Conservation (phyloP, 2,113 vertebrate species). For the Notechis scutatus region DNA sequence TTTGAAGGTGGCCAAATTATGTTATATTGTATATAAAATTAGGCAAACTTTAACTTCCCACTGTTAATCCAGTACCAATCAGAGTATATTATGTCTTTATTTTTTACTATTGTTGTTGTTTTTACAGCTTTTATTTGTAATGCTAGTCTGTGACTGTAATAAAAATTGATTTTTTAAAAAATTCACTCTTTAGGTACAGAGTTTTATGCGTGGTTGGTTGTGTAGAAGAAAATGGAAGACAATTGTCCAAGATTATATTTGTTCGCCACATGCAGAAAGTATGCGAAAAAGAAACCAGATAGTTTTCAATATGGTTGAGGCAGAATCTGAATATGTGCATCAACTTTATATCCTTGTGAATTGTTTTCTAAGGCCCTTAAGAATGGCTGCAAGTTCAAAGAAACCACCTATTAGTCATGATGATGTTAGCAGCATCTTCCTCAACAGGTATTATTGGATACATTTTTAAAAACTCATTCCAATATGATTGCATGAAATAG, state of each 20-base stretch:
- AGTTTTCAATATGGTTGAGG: slow-evolving; percentile 98
- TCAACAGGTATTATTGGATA: slow-evolving; percentile 83
- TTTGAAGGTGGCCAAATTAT: not conserved
- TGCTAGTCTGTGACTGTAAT: not conserved
- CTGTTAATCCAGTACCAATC: not conserved
- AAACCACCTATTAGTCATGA: slow-evolving; percentile 94
- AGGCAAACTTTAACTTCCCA: not conserved
- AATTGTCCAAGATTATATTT: slow-evolving; percentile 98
- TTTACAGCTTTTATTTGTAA: not conserved
- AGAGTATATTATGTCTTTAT: not conserved
- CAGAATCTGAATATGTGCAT: slow-evolving; percentile 94
- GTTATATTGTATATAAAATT: not conserved
- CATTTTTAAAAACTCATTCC: not conserved
- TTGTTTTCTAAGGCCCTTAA: slow-evolving; percentile 89
- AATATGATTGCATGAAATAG: not conserved
- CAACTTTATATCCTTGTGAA: slow-evolving; percentile 95
- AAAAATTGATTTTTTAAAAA: not conserved
- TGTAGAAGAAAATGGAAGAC: slow-evolving; percentile 98
- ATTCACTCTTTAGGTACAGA: slow-evolving; percentile 82
- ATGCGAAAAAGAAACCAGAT: slow-evolving; percentile 99
- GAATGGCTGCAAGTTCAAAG: slow-evolving; percentile 98
- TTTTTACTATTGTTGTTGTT: not conserved
- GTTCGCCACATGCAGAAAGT: slow-evolving; percentile 97
- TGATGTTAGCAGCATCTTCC: slow-evolving; percentile 96
- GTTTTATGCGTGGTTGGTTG: slow-evolving; percentile 97